Evolutionary conservation across 2,797 vertebrate genomes (phyloP).

Genomic region (Poecile montanus): DNA sequence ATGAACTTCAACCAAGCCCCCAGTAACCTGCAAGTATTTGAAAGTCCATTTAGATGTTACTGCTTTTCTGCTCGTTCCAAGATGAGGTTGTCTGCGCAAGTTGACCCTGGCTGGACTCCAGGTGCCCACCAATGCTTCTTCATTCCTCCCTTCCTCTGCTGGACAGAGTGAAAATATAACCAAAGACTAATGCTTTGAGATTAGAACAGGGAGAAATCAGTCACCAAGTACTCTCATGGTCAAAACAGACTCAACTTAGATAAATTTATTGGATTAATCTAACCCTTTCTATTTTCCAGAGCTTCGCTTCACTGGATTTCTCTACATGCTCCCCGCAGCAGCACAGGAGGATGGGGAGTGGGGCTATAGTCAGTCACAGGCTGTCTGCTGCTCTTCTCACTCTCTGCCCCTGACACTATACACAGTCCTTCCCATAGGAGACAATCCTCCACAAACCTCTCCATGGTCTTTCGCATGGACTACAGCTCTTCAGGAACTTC

Average conservation of each 20-base stretch:
- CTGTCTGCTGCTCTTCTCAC: not conserved
- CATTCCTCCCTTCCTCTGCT: not conserved
- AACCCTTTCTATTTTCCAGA: not conserved
- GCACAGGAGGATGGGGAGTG: not conserved
- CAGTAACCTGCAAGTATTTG: not conserved
- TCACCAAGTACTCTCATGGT: not conserved
- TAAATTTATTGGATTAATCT: not conserved
- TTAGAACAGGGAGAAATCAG: not conserved
- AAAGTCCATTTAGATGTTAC: not conserved
- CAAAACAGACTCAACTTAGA: not conserved
- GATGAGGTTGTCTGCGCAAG: not conserved
- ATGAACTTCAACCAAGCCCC: not conserved
- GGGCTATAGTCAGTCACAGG: not conserved
- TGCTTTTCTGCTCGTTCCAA: not conserved
- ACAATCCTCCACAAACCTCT: not conserved
- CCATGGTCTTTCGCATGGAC: accelerated
- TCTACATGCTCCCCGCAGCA: accelerated
- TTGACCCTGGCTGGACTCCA: not conserved
- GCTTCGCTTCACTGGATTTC: not conserved
- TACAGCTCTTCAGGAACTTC: not conserved
- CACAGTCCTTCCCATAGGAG: not conserved
- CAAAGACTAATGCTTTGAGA: not conserved
- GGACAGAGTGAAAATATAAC: not conserved
- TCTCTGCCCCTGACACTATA: not conserved
- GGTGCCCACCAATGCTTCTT: not conserved